These are phyloP conservation scores for Pomacea canaliculata DNA, from an alignment of 2,888 invertebrate genomes.

Conservation along the genomic window DNA sequence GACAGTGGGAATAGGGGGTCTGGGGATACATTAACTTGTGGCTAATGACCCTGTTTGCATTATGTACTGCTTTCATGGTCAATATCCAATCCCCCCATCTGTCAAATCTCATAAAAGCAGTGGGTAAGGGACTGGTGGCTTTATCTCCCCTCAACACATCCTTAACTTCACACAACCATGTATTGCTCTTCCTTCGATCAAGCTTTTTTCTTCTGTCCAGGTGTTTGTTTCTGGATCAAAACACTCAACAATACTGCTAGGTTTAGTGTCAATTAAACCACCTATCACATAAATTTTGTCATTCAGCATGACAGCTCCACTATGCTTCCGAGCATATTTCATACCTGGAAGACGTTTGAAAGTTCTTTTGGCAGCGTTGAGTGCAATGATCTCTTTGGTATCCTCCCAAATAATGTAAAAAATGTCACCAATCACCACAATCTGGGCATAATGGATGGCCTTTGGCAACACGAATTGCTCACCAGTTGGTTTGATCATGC, in stretches of 20 bases:
- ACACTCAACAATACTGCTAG: constrained; percentile 61
- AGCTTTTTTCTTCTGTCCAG: constrained; percentile 60
- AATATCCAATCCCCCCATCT: no score
- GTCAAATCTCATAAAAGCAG: no score
- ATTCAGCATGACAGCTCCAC: constrained; percentile 61
- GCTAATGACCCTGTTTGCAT: no score
- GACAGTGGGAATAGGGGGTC: no score
- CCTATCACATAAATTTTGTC: constrained; percentile 65
- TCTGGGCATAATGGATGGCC: constrained; percentile 61
- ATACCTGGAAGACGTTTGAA: constrained; percentile 62
- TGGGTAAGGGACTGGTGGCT: neutral
- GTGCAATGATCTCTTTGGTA: constrained; percentile 61
- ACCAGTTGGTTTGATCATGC: constrained; percentile 53
- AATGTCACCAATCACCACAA: constrained; percentile 62
- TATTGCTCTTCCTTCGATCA: constrained; percentile 57
- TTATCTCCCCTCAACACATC: constrained; percentile 46
- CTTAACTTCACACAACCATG: constrained; percentile 66
- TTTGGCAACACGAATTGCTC: constrained; percentile 67
- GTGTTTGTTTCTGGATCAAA: constrained; percentile 61
- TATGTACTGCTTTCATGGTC: no score
- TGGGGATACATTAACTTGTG: no score
- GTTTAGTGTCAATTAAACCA: constrained; percentile 57
- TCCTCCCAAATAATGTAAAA: constrained; percentile 70
- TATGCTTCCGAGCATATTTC: constrained; percentile 55
- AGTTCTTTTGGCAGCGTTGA: constrained; percentile 64